These are phyloP conservation scores for Ormyrus nitidulus DNA, from an alignment of 2,888 invertebrate genomes.

Conservation along the genomic window DNA sequence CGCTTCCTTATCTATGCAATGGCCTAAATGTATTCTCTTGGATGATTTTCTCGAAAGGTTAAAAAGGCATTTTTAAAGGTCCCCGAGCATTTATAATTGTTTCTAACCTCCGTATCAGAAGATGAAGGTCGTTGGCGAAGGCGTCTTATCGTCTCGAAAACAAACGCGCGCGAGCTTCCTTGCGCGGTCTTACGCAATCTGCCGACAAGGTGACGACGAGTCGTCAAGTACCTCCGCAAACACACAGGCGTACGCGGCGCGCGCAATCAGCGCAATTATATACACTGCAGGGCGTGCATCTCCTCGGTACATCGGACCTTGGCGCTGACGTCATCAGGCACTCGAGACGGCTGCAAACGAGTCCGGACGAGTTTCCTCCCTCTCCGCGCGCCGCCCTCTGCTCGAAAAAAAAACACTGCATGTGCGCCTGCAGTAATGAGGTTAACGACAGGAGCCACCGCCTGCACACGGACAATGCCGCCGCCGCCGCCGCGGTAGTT, in stretches of 20 bases:
- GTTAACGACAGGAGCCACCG: slow-evolving; percentile 52
- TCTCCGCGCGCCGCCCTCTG: background rate
- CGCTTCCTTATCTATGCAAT: no score
- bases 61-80: no score
- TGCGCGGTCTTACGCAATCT: no score
- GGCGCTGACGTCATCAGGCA: slow-evolving; percentile 33
- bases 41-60: no score
- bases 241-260: background rate
- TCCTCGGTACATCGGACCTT: slow-evolving; percentile 1
- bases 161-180: no score
- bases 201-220: no score
- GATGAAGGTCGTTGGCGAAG: no score
- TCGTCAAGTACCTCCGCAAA: no score
- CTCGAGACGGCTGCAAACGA: slow-evolving; percentile 43
- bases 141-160: no score
- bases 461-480: slow-evolving; percentile 24
- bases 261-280: slow-evolving; percentile 33
- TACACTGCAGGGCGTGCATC: background rate
- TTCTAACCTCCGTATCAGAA: no score
- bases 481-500: slow-evolving; percentile 19
- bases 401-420: background rate
- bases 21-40: no score
- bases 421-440: slow-evolving; percentile 41
- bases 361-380: slow-evolving; percentile 58
- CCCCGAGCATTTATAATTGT: no score